These are phyloP conservation scores for Hydriomena furcata DNA, from an alignment of 2,888 invertebrate genomes.

Conservation along the genomic window DNA sequence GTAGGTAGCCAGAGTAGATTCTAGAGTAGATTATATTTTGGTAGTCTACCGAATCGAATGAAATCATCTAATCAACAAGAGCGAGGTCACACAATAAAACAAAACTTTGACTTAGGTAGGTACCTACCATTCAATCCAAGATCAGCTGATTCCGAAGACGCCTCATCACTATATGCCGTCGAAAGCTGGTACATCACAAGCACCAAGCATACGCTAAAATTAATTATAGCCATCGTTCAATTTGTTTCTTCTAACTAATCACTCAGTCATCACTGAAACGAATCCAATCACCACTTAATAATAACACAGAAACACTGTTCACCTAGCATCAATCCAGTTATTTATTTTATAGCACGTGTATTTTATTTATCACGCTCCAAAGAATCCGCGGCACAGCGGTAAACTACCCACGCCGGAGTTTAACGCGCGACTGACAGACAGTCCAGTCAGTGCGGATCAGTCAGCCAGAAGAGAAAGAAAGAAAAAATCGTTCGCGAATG, in stretches of 20 bases:
- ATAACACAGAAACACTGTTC: conserved; percentile 37
- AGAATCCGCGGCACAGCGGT: conserved; percentile 34
- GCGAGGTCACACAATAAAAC: too few species aligned
- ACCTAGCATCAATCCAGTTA: conserved; percentile 26
- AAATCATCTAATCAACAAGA: too few species aligned
- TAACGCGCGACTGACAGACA: conserved; percentile 59
- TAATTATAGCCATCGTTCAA: conserved; percentile 72
- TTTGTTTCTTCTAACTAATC: conserved; percentile 59
- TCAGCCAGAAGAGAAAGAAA: too few species aligned
- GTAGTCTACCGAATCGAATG: too few species aligned
- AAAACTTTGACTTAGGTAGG: neutral
- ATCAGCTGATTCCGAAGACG: conserved; percentile 70
- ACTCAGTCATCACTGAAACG: conserved; percentile 56
- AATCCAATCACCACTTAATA: conserved; percentile 47
- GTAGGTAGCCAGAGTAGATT: too few species aligned
- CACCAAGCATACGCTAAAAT: conserved; percentile 71
- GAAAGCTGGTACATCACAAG: conserved; percentile 70
- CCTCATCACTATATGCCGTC: conserved; percentile 61
- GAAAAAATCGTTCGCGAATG: conserved; percentile 11
- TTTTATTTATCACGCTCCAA: conserved; percentile 50
- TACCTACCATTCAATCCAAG: conserved; percentile 63
- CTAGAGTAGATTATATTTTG: too few species aligned
- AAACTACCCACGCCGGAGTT: conserved; percentile 33
- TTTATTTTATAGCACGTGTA: conserved; percentile 43
- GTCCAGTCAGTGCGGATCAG: too few species aligned